Evolutionary conservation across 1,140 invertebrate genomes (phyloP), one percentile per base, ranked within the genome.

Genomic region (Chelonus insularis): DNA sequence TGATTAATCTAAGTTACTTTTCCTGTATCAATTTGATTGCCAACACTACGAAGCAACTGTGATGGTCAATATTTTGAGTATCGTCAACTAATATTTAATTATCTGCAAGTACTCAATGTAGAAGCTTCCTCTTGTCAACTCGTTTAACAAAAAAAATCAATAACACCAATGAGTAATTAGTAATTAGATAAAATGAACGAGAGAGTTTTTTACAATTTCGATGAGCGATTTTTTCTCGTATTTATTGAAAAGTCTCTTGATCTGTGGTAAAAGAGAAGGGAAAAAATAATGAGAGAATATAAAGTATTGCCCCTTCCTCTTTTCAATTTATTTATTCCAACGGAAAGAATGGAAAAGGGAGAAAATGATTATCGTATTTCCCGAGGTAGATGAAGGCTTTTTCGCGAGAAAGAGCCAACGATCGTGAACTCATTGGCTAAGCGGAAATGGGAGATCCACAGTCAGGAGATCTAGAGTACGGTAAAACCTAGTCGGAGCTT

Each of bases 311-410:
- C 20, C 12, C 14, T 48, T 48, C n/a, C n/a, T n/a, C n/a, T n/a
- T n/a, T n/a, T n/a, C n/a, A 29, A 29, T 29, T 16, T 25, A 7
- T n/a, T 12, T n/a, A 25, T 6, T 23, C 23, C 18, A 48, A 48
- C 11, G n/a, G 5, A 9, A 23, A 11, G n/a, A 34, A 16, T 29
- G 11, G 6, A 43, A 52, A 52, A 34, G 11, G 7, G 7, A 37
- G n/a, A 52, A 34, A 52, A 52, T 52, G 21, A 34, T 52, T 52
- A 52, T 52, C 50, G 50, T 36, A 52, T 52, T 52, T 52, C 14
- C 14, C 34, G 14, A 16, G 25, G 29, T 14, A 9, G 50, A 12
- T 18, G 18, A 52, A 34, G 50, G 14, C 21, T 36, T 36, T 25
- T 52, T 32, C 34, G 50, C 14, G 18, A 25, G 34, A 14, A 21